Evolutionary conservation across 2,888 invertebrate species (phyloP).

Genomic region (Noctua fimbriata): DNA sequence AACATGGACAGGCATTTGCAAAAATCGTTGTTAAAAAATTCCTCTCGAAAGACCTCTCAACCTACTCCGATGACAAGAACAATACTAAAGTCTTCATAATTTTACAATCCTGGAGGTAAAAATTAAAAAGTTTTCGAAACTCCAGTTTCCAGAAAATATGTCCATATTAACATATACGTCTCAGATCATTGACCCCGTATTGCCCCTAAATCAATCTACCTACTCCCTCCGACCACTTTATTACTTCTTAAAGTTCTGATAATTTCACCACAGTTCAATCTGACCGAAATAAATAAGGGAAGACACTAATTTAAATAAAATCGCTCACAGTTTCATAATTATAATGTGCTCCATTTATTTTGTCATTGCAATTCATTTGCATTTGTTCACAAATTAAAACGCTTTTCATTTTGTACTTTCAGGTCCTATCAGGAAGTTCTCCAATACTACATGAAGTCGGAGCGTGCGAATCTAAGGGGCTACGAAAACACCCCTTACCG

Average conservation of each 20-base stretch:
- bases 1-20: background rate
- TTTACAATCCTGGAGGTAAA: background rate
- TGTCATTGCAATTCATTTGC: background rate
- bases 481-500: constrained; percentile 87
- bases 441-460: constrained; percentile 91
- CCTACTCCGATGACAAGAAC: background rate
- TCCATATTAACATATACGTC: background rate
- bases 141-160: background rate
- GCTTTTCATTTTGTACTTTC: constrained; percentile 10
- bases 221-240: background rate
- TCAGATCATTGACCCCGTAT: background rate
- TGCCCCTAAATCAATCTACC: background rate
- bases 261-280: background rate
- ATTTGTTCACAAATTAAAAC: constrained; percentile 1
- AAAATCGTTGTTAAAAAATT: background rate
- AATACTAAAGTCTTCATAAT: background rate
- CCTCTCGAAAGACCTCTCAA: background rate
- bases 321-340: background rate
- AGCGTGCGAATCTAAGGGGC: constrained; percentile 81
- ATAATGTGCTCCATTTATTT: constrained; percentile 3
- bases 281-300: background rate
- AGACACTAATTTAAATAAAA: background rate
- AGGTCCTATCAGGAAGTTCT: constrained; percentile 91
- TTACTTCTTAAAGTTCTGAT: background rate
- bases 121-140: background rate